Percentiles rank a stretch among this genome's conserved stretches.
These are phyloP conservation scores for Bostrychus sinensis DNA, from an alignment of 2,113 vertebrate species.

Conservation along the genomic window DNA sequence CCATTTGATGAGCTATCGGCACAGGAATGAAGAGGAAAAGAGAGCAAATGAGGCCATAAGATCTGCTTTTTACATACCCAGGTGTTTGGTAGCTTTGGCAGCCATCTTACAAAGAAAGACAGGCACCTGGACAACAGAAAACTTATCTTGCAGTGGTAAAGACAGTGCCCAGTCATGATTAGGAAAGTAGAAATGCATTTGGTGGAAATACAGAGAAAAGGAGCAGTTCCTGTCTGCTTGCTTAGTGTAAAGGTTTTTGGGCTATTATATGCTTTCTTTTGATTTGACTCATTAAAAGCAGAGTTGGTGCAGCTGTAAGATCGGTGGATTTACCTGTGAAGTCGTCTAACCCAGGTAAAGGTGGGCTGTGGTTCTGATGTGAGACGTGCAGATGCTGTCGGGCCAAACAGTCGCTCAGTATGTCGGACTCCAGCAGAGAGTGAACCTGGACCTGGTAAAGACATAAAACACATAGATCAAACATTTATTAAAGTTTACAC, in stretches of 20 bases:
- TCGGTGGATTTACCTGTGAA: conserved; percentile 59
- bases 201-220: no score
- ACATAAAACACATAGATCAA: conserved; percentile 7
- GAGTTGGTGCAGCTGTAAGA: conserved; percentile 35
- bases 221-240: no score
- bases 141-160: no score
- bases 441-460: conserved; percentile 54
- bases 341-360: conserved; percentile 49
- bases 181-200: no score
- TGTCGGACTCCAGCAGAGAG: conserved; percentile 52
- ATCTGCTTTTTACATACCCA: conserved; percentile 48
- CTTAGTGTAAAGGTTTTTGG: no score
- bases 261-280: no score
- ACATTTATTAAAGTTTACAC: no score
- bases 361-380: conserved; percentile 46
- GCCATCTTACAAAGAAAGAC: no score
- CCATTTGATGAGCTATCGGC: conserved; percentile 62
- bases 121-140: no score
- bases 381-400: conserved; percentile 66
- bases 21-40: conserved; percentile 50
- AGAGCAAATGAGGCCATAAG: conserved; percentile 65
- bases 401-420: conserved; percentile 64
- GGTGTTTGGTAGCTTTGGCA: no score
- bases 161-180: no score
- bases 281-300: conserved; percentile 16